phyloP scores from a whole-genome alignment of 2,888 invertebrate genomes.

The Limulus polyphemus region DNA sequence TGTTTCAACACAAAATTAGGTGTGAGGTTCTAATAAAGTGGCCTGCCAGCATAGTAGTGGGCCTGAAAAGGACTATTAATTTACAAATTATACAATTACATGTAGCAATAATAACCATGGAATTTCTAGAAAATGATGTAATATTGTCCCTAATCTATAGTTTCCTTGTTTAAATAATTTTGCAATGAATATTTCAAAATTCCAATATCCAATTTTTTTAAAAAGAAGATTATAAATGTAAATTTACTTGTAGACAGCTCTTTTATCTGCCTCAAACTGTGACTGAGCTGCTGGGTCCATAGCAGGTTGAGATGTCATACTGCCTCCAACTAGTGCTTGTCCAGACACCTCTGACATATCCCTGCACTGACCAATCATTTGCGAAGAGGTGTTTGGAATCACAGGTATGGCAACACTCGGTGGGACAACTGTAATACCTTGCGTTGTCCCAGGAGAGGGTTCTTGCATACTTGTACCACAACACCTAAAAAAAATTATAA shows the following conservation, averaged over 20 bases:
- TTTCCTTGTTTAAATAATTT: too few relatives aligned
- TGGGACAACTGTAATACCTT: neutral
- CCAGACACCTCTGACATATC: constrained; percentile 16
- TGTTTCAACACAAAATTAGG: too few relatives aligned
- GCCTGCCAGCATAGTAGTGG: too few relatives aligned
- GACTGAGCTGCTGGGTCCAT: constrained; percentile 21
- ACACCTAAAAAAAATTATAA: too few relatives aligned
- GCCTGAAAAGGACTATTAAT: too few relatives aligned
- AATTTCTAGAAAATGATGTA: too few relatives aligned
- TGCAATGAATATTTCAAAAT: too few relatives aligned
- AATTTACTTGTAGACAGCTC: constrained; percentile 25
- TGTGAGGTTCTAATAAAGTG: too few relatives aligned
- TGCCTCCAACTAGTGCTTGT: constrained; percentile 14
- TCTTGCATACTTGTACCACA: constrained; percentile 17
- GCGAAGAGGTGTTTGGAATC: neutral
- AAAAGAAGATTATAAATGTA: neutral
- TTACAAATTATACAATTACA: too few relatives aligned
- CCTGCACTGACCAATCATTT: constrained; percentile 4
- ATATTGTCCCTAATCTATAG: too few relatives aligned
- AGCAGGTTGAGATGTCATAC: constrained; percentile 7
- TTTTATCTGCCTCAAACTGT: constrained; percentile 26
- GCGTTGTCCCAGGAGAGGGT: constrained; percentile 16
- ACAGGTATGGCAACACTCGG: neutral
- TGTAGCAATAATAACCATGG: too few relatives aligned
- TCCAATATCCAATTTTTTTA: too few relatives aligned